Base-by-base conservation (phyloP, 2,113 vertebrate species). In the Paraplagusia blochii region DNA sequence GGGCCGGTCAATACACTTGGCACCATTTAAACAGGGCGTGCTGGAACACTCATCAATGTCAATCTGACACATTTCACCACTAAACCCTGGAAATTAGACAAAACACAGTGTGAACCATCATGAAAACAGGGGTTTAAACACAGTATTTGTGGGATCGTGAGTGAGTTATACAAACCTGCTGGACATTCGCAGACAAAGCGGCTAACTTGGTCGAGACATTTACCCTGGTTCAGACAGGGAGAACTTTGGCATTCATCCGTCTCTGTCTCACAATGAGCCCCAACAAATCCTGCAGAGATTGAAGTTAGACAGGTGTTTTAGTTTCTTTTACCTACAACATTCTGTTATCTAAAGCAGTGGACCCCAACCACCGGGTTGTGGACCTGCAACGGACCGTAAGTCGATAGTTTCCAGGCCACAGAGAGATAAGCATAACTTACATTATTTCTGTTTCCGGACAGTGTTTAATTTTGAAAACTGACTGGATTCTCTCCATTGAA, bases 1-100 rank as follows among this genome's bases (percentile, higher is more conserved):
- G 2, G 95, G 95, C 53, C 94, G 90, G 64, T 98, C 95, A 0
- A 94, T 91, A 5, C 95, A 98, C 62, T 96, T 98, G 71, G 95
- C 95, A 22, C 95, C 95, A 0, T 98, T 98, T 38, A 93, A 92
- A 69, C 95, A 98, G 0, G 95, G 95, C 0, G 95, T 98, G 70
- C 95, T 98, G 58, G 95, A 95, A 58, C 95, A 98, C 72, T 98
- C 95, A 0, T 98, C 95, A 5, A 95, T 94, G 79, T 98, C 95
- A 13, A 95, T 92, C 83, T 97, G 95, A 72, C 95, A 98, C 76
- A 90, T 94, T 0, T 93, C 93, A 16, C 95, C 95, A 0, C 92
- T 94, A 86, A 98, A 98, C 16, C 95, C 95, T 98, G 78, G 44
- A 68, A 58, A 65, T 3, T 46, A 8, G 33, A 14, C 17, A 68